Conservation (phyloP, 2,113 vertebrate genomes). For the Prietella phreatophila region DNA sequence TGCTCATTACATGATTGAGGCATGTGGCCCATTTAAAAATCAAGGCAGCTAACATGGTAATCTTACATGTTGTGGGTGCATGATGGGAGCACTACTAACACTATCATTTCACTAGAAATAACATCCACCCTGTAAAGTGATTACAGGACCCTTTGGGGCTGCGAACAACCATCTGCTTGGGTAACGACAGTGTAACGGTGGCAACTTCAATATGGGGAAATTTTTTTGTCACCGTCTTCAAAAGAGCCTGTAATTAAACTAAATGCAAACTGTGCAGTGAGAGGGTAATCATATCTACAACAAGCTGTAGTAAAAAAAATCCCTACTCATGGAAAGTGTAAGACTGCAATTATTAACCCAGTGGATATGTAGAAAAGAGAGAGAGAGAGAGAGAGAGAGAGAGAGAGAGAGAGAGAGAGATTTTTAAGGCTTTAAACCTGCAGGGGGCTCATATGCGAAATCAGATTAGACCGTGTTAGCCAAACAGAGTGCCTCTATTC, state of each 20-base stretch:
- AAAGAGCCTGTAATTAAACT: slow-evolving; percentile 12
- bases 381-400: not conserved
- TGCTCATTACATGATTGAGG: not conserved
- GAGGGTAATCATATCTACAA: not conserved
- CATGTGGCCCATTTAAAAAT: not conserved
- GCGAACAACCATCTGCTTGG: not conserved
- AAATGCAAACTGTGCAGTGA: not conserved
- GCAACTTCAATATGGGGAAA: not conserved
- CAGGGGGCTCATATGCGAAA: not conserved
- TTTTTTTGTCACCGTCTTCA: not conserved
- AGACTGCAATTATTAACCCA: slow-evolving; percentile 16
- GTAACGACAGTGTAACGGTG: not conserved
- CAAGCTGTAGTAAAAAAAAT: slow-evolving; percentile 27
- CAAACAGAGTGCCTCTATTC: slow-evolving; percentile 56
- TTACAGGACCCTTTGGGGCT: slow-evolving; percentile 5
- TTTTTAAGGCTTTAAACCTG: not conserved
- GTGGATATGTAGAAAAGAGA: not conserved
- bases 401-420: not conserved
- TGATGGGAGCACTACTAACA: not conserved
- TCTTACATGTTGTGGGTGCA: not conserved
- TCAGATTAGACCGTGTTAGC: slow-evolving; percentile 13
- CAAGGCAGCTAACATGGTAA: not conserved
- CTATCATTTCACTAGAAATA: slow-evolving; percentile 17
- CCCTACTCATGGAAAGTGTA: slow-evolving; percentile 13
- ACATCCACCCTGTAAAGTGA: not conserved